Percentiles rank a stretch among this genome's conserved stretches.
phyloP scores from a whole-genome alignment of 2,888 invertebrate species.

The Orthosia gracilis region DNA sequence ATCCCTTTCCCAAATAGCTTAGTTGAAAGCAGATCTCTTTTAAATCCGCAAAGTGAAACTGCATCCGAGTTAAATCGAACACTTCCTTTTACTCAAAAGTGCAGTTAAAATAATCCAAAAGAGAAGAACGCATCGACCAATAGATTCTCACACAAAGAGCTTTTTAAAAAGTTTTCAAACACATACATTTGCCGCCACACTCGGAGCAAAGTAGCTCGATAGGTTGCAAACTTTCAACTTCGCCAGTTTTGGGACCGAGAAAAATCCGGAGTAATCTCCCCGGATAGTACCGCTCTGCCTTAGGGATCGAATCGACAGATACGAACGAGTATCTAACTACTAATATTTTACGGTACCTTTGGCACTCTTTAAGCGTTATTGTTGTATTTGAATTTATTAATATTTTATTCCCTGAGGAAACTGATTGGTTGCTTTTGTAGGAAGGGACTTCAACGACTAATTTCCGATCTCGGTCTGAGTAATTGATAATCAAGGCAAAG shows the following conservation, averaged over 20 bases:
- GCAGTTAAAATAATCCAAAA: slow-evolving; percentile 63
- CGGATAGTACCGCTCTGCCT: slow-evolving; percentile 67
- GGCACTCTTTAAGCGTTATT: slow-evolving; percentile 50
- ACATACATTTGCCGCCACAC: slow-evolving; percentile 69
- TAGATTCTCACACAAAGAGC: slow-evolving; percentile 65
- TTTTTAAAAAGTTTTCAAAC: slow-evolving; percentile 68
- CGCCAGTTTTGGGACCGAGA: slow-evolving; percentile 65
- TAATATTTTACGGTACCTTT: slow-evolving; percentile 50
- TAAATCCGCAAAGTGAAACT: slow-evolving; percentile 32
- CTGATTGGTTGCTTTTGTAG: slow-evolving; percentile 35
- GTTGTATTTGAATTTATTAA: slow-evolving; percentile 54
- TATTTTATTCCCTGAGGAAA: slow-evolving; percentile 43
- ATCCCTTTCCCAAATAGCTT: slow-evolving; percentile 3
- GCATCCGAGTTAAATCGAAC: slow-evolving; percentile 31
- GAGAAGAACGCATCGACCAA: slow-evolving; percentile 54
- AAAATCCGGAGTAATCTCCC: slow-evolving; percentile 74
- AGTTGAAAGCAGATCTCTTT: slow-evolving; percentile 17
- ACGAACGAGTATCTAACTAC: slow-evolving; percentile 40
- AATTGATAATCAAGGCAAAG: slow-evolving; percentile 43
- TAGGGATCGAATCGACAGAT: slow-evolving; percentile 58
- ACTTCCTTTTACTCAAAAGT: slow-evolving; percentile 47
- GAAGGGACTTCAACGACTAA: slow-evolving; percentile 31
- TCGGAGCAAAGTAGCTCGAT: slow-evolving; percentile 68
- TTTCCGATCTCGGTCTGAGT: slow-evolving; percentile 34
- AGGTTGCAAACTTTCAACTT: slow-evolving; percentile 73